phyloP scores from a whole-genome alignment of 1,140 invertebrate genomes.

The Nebria ingens region DNA sequence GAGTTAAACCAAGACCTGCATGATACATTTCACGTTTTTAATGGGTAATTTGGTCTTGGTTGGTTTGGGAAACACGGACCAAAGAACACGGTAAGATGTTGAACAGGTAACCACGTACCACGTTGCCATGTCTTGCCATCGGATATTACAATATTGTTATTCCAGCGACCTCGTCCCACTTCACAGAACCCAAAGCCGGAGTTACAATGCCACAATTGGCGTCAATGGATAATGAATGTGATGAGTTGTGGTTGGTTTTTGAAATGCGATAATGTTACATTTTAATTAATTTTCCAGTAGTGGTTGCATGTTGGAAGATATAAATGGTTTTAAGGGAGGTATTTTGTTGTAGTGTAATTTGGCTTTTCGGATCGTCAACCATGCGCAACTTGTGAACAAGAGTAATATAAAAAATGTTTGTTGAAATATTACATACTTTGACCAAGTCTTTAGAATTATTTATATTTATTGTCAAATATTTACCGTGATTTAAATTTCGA shows the following conservation, averaged over 20 bases:
- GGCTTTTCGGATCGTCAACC: constrained; percentile 22
- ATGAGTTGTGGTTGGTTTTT: too few relatives aligned
- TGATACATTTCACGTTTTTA: too few relatives aligned
- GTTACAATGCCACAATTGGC: not conserved
- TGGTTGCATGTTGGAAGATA: too few relatives aligned
- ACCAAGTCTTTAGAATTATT: too few relatives aligned
- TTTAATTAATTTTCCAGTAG: too few relatives aligned
- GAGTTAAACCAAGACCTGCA: too few relatives aligned
- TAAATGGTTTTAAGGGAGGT: not conserved
- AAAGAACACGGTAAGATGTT: not conserved
- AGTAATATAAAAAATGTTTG: too few relatives aligned
- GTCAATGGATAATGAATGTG: too few relatives aligned
- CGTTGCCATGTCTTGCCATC: constrained; percentile 8
- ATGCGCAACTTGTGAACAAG: constrained; percentile 24
- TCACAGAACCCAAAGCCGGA: constrained; percentile 23
- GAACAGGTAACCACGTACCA: not conserved
- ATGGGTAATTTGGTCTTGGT: not conserved
- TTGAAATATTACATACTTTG: too few relatives aligned
- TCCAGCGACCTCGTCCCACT: constrained; percentile 27
- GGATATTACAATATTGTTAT: constrained; percentile 16
- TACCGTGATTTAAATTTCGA: too few relatives aligned
- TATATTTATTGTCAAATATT: too few relatives aligned
- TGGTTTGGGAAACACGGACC: not conserved
- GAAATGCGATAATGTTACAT: too few relatives aligned
- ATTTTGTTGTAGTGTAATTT: constrained; percentile 16